Conservation (phyloP, 2,888 invertebrate species). For the Pharmacophagus antenor region DNA sequence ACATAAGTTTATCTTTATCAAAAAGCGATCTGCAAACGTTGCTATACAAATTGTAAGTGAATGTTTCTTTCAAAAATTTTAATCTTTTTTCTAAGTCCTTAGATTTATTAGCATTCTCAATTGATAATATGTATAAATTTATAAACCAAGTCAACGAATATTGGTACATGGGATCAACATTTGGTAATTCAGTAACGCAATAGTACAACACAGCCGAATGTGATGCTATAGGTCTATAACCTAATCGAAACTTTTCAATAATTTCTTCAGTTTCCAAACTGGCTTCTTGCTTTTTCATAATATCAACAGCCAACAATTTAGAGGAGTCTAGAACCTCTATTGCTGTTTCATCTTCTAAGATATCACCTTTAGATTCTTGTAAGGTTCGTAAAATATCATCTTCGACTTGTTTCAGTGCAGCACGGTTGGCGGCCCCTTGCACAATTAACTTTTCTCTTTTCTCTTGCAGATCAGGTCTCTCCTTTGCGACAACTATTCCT, state of each 20-base stretch:
- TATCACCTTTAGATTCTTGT: slow-evolving; percentile 91
- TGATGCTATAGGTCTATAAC: slow-evolving; percentile 88
- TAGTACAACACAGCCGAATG: slow-evolving; percentile 91
- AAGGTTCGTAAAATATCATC: slow-evolving; percentile 93
- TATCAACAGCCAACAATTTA: slow-evolving; percentile 89
- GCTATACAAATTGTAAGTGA: slow-evolving; percentile 89
- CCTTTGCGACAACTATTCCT: slow-evolving; percentile 91
- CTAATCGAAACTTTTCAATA: slow-evolving; percentile 87
- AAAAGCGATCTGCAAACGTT: slow-evolving; percentile 92
- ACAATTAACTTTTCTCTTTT: slow-evolving; percentile 89
- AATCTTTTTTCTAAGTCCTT: slow-evolving; percentile 86
- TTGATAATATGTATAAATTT: slow-evolving; percentile 88
- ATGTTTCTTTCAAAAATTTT: slow-evolving; percentile 86
- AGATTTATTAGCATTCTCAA: slow-evolving; percentile 87
- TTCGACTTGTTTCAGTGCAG: slow-evolving; percentile 91
- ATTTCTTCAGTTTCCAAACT: slow-evolving; percentile 88
- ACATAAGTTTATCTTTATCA: slow-evolving; percentile 91
- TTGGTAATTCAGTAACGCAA: slow-evolving; percentile 90
- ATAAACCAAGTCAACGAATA: slow-evolving; percentile 94
- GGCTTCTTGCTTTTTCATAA: slow-evolving; percentile 89
- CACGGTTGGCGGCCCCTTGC: slow-evolving; percentile 89
- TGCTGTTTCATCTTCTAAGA: slow-evolving; percentile 94
- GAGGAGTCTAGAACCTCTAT: slow-evolving; percentile 93
- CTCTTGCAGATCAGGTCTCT: slow-evolving; percentile 91
- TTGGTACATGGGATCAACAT: slow-evolving; percentile 94